phyloP scores from a whole-genome alignment of 1,140 invertebrate species.

The Ceratina australensis region DNA sequence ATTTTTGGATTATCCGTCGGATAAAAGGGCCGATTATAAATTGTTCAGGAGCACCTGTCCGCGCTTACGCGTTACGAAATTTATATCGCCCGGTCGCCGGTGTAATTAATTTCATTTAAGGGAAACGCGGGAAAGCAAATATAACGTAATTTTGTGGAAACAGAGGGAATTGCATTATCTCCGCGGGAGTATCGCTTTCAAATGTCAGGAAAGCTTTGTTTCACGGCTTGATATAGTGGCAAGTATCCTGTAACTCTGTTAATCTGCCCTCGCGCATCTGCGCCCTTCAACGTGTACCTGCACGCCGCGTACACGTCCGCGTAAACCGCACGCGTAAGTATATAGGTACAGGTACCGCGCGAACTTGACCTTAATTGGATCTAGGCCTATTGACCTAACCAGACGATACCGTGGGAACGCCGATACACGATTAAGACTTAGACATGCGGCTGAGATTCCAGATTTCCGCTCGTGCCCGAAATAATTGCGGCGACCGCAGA shows the following conservation, averaged over 20 bases:
- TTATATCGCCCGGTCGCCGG: constrained; percentile 7
- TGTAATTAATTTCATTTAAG: constrained; percentile 39
- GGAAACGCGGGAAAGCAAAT: constrained; percentile 21
- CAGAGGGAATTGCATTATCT: constrained; percentile 29
- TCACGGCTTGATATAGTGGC: constrained; percentile 29
- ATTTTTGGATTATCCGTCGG: neutral
- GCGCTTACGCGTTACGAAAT: neutral
- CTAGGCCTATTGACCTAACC: constrained; percentile 31
- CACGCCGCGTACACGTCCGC: too few species aligned
- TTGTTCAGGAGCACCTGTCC: neutral
- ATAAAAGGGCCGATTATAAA: constrained; percentile 14
- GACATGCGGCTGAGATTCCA: neutral
- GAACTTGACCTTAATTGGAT: constrained; percentile 50
- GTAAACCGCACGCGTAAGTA: too few species aligned
- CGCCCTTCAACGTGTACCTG: neutral
- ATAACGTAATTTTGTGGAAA: constrained; percentile 25
- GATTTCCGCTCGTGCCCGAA: too few species aligned
- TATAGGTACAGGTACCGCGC: neutral
- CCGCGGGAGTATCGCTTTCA: constrained; percentile 28
- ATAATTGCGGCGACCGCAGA: too few species aligned
- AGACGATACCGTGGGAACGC: neutral
- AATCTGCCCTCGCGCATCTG: constrained; percentile 13
- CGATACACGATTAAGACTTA: neutral
- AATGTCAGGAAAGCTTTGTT: constrained; percentile 42
- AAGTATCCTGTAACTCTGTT: constrained; percentile 38